Evolutionary conservation across 1,140 invertebrate species (phyloP).

Genomic region (Microplitis mediator): DNA sequence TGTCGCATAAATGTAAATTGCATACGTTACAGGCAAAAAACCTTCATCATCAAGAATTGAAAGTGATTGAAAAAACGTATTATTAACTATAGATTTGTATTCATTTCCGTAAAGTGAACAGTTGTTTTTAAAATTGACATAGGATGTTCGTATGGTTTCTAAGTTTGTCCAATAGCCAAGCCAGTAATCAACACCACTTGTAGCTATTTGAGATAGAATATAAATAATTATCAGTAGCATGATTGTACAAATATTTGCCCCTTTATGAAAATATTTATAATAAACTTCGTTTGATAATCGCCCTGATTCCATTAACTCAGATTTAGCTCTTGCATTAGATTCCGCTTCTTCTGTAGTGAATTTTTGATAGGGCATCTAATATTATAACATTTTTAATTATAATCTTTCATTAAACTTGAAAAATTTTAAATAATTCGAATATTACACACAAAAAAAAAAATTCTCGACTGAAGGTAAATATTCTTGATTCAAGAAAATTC

Average conservation of each 20-base stretch:
- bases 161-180: constrained; percentile 75
- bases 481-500: too few species aligned
- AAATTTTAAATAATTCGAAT: neutral
- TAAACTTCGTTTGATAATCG: constrained; percentile 31
- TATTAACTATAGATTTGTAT: constrained; percentile 21
- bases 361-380: neutral
- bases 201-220: too few species aligned
- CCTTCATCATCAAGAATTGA: constrained; percentile 41
- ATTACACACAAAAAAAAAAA: neutral
- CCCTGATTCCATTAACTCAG: constrained; percentile 60
- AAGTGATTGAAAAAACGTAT: constrained; percentile 27
- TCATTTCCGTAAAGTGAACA: constrained; percentile 19
- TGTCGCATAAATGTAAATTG: constrained; percentile 58
- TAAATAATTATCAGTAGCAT: too few species aligned
- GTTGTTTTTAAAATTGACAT: neutral
- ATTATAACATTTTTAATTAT: too few species aligned
- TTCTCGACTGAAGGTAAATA: too few species aligned
- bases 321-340: neutral
- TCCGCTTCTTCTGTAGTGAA: neutral
- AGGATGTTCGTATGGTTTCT: constrained; percentile 51
- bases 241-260: too few species aligned
- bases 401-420: too few species aligned
- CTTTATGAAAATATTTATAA: too few species aligned
- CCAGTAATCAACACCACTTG: constrained; percentile 46
- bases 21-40: constrained; percentile 32